Conservation (phyloP, 2,113 vertebrate species). For the Antechinus stuartii region DNA sequence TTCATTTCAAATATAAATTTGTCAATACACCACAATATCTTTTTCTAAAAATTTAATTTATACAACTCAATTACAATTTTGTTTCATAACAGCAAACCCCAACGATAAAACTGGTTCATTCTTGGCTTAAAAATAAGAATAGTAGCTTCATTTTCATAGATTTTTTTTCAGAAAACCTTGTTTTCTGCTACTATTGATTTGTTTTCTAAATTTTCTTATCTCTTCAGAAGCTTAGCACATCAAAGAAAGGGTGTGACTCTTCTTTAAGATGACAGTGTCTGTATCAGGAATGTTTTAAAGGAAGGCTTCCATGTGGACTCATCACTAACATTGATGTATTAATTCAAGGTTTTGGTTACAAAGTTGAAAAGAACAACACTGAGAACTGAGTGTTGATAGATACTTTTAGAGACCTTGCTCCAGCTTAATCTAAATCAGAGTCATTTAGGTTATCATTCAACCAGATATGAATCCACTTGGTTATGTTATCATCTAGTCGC, state of each 20-base stretch:
- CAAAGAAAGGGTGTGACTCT: not conserved
- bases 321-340: not conserved
- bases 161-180: not conserved
- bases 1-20: not conserved
- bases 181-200: not conserved
- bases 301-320: not conserved
- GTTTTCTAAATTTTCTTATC: not conserved
- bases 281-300: not conserved
- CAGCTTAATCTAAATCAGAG: not conserved
- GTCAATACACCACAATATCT: not conserved
- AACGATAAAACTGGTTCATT: not conserved
- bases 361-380: not conserved
- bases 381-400: not conserved
- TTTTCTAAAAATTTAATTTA: not conserved
- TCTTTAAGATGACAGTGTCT: not conserved
- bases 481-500: not conserved
- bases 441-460: not conserved
- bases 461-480: not conserved
- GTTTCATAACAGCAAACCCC: not conserved
- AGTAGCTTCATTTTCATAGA: not conserved
- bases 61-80: not conserved
- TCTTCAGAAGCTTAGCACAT: not conserved
- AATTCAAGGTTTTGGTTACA: not conserved
- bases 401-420: not conserved
- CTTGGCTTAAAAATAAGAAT: not conserved